Percentiles rank a stretch among this genome's conserved stretches.
phyloP scores from a whole-genome alignment of 2,113 vertebrate species.

The Melanocharis versteri region DNA sequence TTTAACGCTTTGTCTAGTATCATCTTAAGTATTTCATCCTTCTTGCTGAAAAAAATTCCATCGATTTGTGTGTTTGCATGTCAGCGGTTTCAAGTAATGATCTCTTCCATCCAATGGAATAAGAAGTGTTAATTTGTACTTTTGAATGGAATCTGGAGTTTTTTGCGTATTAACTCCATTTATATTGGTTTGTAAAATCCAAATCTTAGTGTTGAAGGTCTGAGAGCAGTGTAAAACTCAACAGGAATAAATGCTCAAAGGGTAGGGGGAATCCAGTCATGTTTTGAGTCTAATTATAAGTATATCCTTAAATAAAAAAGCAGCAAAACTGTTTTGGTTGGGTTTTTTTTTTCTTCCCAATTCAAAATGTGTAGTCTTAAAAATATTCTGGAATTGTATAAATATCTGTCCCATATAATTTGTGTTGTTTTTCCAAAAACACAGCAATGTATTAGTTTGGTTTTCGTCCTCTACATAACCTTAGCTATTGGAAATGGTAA shows the following conservation, averaged over 20 bases:
- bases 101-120: background rate
- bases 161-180: background rate
- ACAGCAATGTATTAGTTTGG: background rate
- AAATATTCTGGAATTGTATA: background rate
- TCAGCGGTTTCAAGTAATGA: background rate
- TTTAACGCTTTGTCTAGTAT: background rate
- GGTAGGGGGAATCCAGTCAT: background rate
- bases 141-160: background rate
- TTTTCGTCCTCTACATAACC: constrained; percentile 70
- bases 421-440: background rate
- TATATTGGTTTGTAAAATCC: background rate
- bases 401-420: background rate
- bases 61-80: fast-evolving
- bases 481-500: constrained; percentile 61
- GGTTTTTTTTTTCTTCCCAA: background rate
- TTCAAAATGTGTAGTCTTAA: background rate
- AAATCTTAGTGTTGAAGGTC: background rate
- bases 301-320: background rate
- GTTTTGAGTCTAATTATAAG: background rate
- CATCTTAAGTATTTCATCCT: background rate
- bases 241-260: background rate
- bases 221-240: background rate
- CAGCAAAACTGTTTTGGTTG: background rate
- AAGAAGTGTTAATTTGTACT: background rate
- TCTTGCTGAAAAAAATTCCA: background rate